Conservation (phyloP, 2,888 invertebrate species). For the Drosophila falleni region DNA sequence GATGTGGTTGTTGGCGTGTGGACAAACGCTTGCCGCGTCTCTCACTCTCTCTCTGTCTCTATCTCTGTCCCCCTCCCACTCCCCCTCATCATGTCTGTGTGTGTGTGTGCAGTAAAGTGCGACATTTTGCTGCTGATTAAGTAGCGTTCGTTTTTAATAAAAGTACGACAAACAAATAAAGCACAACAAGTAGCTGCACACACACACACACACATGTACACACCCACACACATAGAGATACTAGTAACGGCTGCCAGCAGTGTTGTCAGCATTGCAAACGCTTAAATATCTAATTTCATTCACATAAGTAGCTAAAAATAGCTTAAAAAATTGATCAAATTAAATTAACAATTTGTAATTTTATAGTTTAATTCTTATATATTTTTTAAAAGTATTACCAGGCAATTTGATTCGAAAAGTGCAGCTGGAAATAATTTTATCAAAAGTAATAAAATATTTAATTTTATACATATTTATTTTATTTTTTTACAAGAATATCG, state of each 20-base stretch:
- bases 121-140: constrained; percentile 80
- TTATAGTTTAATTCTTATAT: too few relatives aligned
- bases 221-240: not conserved
- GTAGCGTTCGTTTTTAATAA: constrained; percentile 80
- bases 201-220: constrained; percentile 26
- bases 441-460: too few relatives aligned
- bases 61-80: constrained; percentile 11
- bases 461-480: too few relatives aligned
- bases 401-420: too few relatives aligned
- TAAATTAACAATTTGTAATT: too few relatives aligned
- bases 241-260: not conserved
- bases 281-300: not conserved
- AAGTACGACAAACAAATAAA: constrained; percentile 77
- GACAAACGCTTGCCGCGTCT: constrained; percentile 22
- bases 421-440: too few relatives aligned
- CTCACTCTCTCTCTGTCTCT: not conserved
- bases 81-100: constrained; percentile 39
- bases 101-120: constrained; percentile 72
- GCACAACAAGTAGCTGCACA: constrained; percentile 69
- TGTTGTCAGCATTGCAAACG: not conserved
- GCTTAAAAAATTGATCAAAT: too few relatives aligned
- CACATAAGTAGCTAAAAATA: not conserved
- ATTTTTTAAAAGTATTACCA: too few relatives aligned
- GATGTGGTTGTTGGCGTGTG: constrained; percentile 10
- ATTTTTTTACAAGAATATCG: too few relatives aligned